Evolutionary conservation across 2,888 invertebrate genomes (phyloP), one percentile per base, ranked within the genome.

Genomic region (Trichopria drosophilae): DNA sequence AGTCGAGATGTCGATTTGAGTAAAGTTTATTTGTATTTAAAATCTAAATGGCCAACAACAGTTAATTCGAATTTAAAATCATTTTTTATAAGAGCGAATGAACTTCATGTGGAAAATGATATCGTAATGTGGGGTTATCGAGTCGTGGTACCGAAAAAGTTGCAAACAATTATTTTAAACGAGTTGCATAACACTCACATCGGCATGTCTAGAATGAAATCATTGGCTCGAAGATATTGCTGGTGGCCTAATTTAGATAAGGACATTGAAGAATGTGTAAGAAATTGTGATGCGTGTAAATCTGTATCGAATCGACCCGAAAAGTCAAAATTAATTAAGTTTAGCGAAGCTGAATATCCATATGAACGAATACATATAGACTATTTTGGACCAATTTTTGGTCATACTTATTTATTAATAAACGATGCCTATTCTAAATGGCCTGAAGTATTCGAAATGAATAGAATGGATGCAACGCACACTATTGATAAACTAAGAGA

Each of bases 71-170:
- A n/a, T n/a, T n/a, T 46, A 6, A 31, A 40, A n/a, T 22, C 24
- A 2, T n/a, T n/a, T n/a, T n/a, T n/a, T n/a, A n/a, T n/a, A n/a
- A n/a, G n/a, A n/a, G n/a, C n/a, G n/a, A n/a, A n/a, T n/a, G n/a
- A n/a, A n/a, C n/a, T n/a, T n/a, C n/a, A n/a, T n/a, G n/a, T n/a
- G n/a, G n/a, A n/a, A n/a, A n/a, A n/a, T n/a, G n/a, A n/a, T n/a
- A n/a, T n/a, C n/a, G n/a, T n/a, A n/a, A n/a, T n/a, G n/a, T 61
- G 60, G 61, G 57, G 59, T 9, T 51, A 64, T 31, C 47, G 64
- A 32, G 50, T 64, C 3, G 48, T 65, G 3, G 40, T 60, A 18
- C 58, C 59, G 6, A 1, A 9, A 10, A 23, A 6, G 13, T 4
- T 63, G 13, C 36, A 46, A 29, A 6, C 16, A 4, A 7, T 18